Evolutionary conservation across 2,113 vertebrate species (phyloP), one percentile per base, ranked within the genome.

Genomic region (Formicarius rufipectus): DNA sequence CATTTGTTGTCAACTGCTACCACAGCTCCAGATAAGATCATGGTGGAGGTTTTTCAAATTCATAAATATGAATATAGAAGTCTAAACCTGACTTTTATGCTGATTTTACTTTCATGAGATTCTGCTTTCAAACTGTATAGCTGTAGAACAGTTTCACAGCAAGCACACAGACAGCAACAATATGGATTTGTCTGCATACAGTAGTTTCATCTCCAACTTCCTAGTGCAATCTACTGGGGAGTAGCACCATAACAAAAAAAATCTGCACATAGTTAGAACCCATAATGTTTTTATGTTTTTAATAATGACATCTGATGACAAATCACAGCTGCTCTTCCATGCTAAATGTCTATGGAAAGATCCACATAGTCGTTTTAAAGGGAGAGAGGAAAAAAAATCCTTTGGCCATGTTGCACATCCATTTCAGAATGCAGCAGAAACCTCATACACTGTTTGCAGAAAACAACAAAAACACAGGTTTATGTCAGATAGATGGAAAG

Each of bases 81-180:
- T 67, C 90, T 92, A 97, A 96, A 97, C 95, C 94, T 96, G 96
- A 97, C 96, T 97, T 96, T 91, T 95, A 95, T 92, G 87, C 93
- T 97, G 91, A 97, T 97, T 97, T 97, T 96, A 96, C 97, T 97
- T 97, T 97, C 97, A 97, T 96, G 96, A 97, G 96, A 85, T 96
- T 93, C 96, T 95, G 91, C 90, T 97, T 97, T 96, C 96, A 96
- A 97, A 97, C 94, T 86, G 77, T 83, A 94, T 89, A 96, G 95
- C 94, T 93, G 80, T 82, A 92, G 75, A 96, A 77, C 79, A 95
- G 74, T 95, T 97, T 95, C 88, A 93, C 83, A 90, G 90, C 4
- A 23, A 96, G 90, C 88, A 89, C 6, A 1, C 76, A 94, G 95
- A 95, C 93, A 93, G 85, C 73, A 91, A 92, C 95, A 96, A 95